Conservation (phyloP, 2,888 invertebrate genomes). For the Lacanobia oleracea region DNA sequence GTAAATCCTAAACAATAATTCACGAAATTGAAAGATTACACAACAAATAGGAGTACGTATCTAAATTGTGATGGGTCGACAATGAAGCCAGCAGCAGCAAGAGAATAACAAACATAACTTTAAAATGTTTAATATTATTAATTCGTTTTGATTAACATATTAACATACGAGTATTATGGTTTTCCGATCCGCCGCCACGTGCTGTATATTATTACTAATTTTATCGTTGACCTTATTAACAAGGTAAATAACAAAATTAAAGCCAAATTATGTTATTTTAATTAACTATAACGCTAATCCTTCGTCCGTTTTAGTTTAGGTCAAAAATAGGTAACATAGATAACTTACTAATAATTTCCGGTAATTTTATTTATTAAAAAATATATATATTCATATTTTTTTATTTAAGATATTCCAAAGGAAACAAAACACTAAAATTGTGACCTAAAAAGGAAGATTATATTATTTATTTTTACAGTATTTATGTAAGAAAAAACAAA, state of each 20-base stretch:
- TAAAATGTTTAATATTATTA: neutral
- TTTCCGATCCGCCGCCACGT: conserved; percentile 22
- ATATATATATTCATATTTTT: too few species aligned
- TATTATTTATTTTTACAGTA: neutral
- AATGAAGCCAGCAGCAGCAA: neutral
- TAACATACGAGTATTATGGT: conserved; percentile 16
- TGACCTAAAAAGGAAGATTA: neutral
- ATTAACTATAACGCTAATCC: neutral
- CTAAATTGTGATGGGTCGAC: neutral
- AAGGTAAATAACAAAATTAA: conserved; percentile 22
- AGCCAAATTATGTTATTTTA: conserved; percentile 2
- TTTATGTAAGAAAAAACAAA: conserved; percentile 16
- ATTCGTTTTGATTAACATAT: conserved; percentile 13
- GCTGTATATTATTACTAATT: neutral
- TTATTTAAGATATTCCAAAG: neutral
- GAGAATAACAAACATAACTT: neutral
- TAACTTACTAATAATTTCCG: neutral
- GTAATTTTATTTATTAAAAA: too few species aligned
- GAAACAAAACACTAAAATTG: neutral
- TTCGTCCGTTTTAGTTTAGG: neutral
- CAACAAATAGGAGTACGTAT: too few species aligned
- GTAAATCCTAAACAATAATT: neutral
- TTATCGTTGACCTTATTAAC: conserved; percentile 22
- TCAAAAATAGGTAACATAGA: neutral
- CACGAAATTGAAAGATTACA: too few species aligned